A percentile compares a stretch with the other conserved stretches of the same genome.
These are phyloP conservation scores for Ptilorrhoa leucosticta DNA, from an alignment of 2,113 vertebrate genomes.

Conservation along the genomic window DNA sequence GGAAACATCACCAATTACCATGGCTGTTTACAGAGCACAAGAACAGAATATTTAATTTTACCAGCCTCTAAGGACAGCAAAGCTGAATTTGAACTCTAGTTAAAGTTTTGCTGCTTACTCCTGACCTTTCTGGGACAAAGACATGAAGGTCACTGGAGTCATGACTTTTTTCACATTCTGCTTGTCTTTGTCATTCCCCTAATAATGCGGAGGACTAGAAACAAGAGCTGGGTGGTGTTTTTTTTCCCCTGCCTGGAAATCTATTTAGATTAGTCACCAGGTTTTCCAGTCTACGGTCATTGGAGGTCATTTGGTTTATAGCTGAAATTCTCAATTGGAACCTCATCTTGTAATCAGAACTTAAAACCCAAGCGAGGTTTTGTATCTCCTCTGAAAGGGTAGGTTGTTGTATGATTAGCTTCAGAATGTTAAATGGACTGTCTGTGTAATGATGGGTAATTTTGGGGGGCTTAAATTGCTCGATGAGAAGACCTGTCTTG, in stretches of 20 bases:
- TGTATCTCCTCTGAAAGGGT: slow-evolving; percentile 61
- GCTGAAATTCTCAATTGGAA: slow-evolving; percentile 71
- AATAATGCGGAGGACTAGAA: slow-evolving; percentile 56
- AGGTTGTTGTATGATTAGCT: slow-evolving; percentile 72
- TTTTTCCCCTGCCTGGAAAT: slow-evolving; percentile 55
- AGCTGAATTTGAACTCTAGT: slow-evolving; percentile 54
- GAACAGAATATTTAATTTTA: slow-evolving; percentile 56
- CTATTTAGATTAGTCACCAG: slow-evolving; percentile 70
- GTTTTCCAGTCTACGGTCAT: slow-evolving; percentile 58
- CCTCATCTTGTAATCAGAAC: slow-evolving; percentile 70
- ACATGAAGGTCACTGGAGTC: slow-evolving; percentile 58
- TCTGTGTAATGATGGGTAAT: slow-evolving; percentile 64
- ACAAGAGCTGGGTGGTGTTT: slow-evolving; percentile 30
- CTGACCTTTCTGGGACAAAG: slow-evolving; percentile 55
- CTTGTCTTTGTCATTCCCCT: slow-evolving; percentile 56
- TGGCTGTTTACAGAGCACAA: slow-evolving; percentile 20
- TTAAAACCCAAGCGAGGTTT: slow-evolving; percentile 64
- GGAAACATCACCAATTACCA: slow-evolving; percentile 22
- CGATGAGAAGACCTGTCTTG: slow-evolving; percentile 61
- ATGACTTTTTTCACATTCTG: slow-evolving; percentile 55
- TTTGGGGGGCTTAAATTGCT: slow-evolving; percentile 69
- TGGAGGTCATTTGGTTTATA: slow-evolving; percentile 72
- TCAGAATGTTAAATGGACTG: slow-evolving; percentile 73
- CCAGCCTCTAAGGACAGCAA: background rate
- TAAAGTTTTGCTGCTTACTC: slow-evolving; percentile 70